Conservation (phyloP, 2,888 invertebrate genomes). For the Mythimna loreyi region DNA sequence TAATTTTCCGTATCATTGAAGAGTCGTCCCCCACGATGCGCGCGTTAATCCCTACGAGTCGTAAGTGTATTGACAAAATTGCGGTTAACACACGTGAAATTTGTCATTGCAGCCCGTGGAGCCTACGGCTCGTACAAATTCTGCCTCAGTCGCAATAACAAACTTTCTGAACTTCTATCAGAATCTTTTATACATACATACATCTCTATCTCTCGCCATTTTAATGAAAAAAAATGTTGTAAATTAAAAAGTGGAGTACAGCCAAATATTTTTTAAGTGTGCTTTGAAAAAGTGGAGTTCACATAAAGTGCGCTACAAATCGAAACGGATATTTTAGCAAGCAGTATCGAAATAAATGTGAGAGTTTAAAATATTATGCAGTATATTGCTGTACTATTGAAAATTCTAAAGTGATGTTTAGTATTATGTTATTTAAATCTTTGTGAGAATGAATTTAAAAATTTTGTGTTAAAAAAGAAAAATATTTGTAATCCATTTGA, state of each 20-base stretch:
- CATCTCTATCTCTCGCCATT: background rate
- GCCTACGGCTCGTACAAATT: no score
- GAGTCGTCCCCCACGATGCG: no score
- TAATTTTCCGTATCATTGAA: no score
- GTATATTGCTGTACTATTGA: background rate
- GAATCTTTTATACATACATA: no score
- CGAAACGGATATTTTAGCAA: slow-evolving; percentile 3
- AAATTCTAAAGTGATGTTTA: background rate
- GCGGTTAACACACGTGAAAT: no score
- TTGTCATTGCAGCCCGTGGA: no score
- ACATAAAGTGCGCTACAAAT: background rate
- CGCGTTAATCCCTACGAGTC: no score
- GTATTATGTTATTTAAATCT: background rate
- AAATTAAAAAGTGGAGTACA: background rate
- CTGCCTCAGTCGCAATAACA: no score
- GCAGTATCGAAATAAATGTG: slow-evolving; percentile 5
- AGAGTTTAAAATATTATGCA: slow-evolving; percentile 12
- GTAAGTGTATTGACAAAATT: no score
- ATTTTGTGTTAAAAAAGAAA: background rate
- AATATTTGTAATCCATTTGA: no score
- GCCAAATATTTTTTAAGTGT: background rate
- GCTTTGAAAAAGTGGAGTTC: background rate
- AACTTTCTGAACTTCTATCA: no score
- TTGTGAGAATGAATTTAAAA: background rate
- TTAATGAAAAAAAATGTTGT: background rate